Evolutionary conservation across 2,113 vertebrate species (phyloP).

Genomic region (Capreolus pygargus): DNA sequence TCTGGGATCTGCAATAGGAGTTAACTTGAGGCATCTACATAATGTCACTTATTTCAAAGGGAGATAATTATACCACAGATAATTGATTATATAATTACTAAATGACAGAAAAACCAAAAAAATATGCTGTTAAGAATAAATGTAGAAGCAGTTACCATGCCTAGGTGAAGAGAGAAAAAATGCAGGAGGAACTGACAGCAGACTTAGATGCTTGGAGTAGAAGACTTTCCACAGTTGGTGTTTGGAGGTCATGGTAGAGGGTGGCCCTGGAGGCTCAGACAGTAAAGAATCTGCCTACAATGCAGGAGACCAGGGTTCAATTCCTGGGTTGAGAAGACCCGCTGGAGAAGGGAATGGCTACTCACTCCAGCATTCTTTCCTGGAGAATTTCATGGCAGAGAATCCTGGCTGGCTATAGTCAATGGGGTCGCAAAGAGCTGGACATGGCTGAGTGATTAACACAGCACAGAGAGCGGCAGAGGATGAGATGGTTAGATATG

Average conservation of each 20-base stretch:
- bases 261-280: not conserved
- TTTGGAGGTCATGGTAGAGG: not conserved
- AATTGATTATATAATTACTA: not conserved
- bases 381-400: not conserved
- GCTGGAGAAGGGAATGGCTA: not conserved
- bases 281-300: not conserved
- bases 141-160: not conserved
- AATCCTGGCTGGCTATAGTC: not conserved
- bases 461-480: not conserved
- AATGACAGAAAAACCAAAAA: not conserved
- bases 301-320: not conserved
- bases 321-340: not conserved
- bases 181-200: not conserved
- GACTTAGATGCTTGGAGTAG: fast-evolving
- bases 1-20: not conserved
- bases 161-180: not conserved
- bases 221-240: not conserved
- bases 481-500: not conserved
- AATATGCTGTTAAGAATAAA: not conserved
- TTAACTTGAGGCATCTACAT: not conserved
- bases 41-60: not conserved
- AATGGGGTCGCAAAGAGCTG: not conserved
- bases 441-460: not conserved
- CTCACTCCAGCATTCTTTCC: not conserved
- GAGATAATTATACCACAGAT: not conserved